These are phyloP conservation scores for Crocodylus rhombifer DNA, from an alignment of 2,797 vertebrate species.

Conservation along the genomic window DNA sequence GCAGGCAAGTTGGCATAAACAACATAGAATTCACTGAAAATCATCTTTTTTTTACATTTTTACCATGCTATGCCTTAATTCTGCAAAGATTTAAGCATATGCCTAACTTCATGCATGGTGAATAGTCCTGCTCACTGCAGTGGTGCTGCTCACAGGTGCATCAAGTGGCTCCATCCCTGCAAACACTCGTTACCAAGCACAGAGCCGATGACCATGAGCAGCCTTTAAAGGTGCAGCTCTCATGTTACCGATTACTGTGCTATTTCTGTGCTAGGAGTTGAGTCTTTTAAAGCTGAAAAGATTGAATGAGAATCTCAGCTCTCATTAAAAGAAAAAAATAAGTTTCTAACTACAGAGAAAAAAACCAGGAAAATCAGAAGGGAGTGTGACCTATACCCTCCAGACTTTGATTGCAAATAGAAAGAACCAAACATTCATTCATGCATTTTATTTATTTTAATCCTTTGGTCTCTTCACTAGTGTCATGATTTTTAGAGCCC, in stretches of 20 bases:
- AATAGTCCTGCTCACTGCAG: neutral
- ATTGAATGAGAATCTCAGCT: no score
- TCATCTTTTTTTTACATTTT: neutral
- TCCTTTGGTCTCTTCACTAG: no score
- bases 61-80: no score
- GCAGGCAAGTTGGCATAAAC: neutral
- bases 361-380: neutral
- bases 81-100: neutral
- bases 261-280: neutral
- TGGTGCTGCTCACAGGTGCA: neutral
- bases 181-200: neutral
- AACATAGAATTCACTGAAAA: neutral
- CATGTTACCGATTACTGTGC: neutral
- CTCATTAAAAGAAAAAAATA: neutral
- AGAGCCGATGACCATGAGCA: neutral
- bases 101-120: neutral
- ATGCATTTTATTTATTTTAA: no score
- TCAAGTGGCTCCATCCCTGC: neutral
- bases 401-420: neutral
- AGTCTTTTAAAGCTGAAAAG: neutral
- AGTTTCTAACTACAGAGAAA: neutral
- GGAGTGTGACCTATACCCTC: neutral
- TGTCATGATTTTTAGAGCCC: no score
- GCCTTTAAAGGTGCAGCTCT: neutral
- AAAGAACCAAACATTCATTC: neutral